Base-by-base conservation (phyloP, 2,113 vertebrate species). In the Buteo buteo region DNA sequence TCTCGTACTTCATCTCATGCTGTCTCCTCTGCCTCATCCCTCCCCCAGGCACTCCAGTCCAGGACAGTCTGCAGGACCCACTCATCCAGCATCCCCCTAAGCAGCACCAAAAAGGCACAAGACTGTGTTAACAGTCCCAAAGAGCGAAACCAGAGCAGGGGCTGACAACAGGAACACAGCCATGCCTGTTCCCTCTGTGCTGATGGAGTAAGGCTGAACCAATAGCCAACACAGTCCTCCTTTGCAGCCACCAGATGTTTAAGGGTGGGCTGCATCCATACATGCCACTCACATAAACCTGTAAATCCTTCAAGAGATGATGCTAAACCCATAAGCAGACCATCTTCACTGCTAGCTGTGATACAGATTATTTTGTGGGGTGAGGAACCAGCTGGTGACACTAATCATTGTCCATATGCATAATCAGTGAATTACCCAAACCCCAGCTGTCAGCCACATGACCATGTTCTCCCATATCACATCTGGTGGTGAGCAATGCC, bases 401-500 rank as follows among this genome's bases (percentile, higher is more conserved):
- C 47, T 64, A 52, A 82, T 52, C 36, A 15, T 14, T 65, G 58
- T 7, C 34, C 42, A 9, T 7, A 40, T 20, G 9, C 22, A 47
- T 19, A 58, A 81, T 13, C 49, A 61, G 36, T 29, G 32, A 66
- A 36, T 6, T 57, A 34, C 16, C 10, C 66, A 71, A 45, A 54
- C 8, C 28, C 18, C 67, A 65, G n/a, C 6, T 47, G 6, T 44
- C 76, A 82, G 50, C 22, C 69, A n/a, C 26, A 71, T 0, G 0
- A 18, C 49, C 1, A 0, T 47, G 14, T 40, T 89, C 13, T 89
- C 44, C 34, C 4, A 0, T 36, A 66, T 77, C 34, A 32, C 34
- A 44, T 14, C n/a, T 1, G 0, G 26, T 8, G 16, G 38, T 36
- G n/a, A 91, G n/a, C 49, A 83, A 34, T 8, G 16, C 11, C 49